Evolutionary conservation across 2,797 vertebrate genomes (phyloP).

Genomic region (Semotilus atromaculatus): DNA sequence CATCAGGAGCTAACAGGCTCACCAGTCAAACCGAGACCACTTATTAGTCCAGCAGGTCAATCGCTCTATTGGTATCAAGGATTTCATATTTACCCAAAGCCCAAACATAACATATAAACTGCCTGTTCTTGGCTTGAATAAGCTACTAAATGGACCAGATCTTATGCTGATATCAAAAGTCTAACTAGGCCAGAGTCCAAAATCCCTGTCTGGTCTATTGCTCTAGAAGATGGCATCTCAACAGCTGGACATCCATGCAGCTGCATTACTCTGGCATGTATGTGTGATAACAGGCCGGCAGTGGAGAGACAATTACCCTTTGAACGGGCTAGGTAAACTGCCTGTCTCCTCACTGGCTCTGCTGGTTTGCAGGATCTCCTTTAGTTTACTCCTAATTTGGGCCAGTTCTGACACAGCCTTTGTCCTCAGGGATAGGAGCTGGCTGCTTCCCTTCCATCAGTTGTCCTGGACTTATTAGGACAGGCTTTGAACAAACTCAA

Average conservation of each 20-base stretch:
- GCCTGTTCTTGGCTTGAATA: background rate
- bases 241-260: slow-evolving; percentile 4
- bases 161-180: background rate
- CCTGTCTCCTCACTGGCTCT: slow-evolving; percentile 1
- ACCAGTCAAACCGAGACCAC: background rate
- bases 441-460: slow-evolving; percentile 45
- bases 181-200: background rate
- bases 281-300: slow-evolving; percentile 47
- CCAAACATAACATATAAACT: background rate
- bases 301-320: slow-evolving; percentile 42
- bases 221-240: background rate
- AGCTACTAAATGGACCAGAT: background rate
- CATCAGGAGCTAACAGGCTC: background rate
- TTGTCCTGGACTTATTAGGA: slow-evolving; percentile 56
- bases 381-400: slow-evolving; percentile 76
- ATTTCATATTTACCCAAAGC: background rate
- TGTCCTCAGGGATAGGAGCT: slow-evolving; percentile 42
- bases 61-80: background rate
- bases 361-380: slow-evolving; percentile 32
- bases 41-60: background rate
- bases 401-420: slow-evolving; percentile 69
- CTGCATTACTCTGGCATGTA: slow-evolving; percentile 9
- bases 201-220: background rate
- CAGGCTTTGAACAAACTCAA: slow-evolving; percentile 50
- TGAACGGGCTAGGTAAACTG: slow-evolving; percentile 25